Percentiles rank a stretch among this genome's conserved stretches.
Conservation (phyloP, 2,888 invertebrate species). For the Auanema sp. region DNA sequence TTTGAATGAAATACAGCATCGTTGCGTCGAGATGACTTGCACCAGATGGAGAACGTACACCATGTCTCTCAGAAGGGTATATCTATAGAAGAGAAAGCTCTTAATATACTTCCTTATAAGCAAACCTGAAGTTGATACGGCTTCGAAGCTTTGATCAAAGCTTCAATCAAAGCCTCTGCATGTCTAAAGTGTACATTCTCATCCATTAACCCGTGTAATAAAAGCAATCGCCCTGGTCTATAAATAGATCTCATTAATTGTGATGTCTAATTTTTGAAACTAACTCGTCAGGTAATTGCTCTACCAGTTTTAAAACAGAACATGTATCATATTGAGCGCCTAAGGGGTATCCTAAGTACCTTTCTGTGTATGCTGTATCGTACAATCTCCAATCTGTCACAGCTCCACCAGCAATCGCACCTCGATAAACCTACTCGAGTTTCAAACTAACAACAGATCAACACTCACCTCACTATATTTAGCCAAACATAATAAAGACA, state of each 20-base stretch:
- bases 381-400: conserved; percentile 96
- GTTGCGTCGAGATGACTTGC: conserved; percentile 96
- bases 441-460: conserved; percentile 62
- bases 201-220: conserved; percentile 89
- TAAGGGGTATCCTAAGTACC: conserved; percentile 66
- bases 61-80: conserved; percentile 94
- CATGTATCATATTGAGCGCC: conserved; percentile 72
- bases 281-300: conserved; percentile 87
- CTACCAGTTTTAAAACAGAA: conserved; percentile 81
- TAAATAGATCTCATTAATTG: conserved; percentile 18
- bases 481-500: conserved; percentile 89
- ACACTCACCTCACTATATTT: conserved; percentile 79
- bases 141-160: conserved; percentile 88
- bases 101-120: conserved; percentile 3
- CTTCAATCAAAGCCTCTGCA: conserved; percentile 85
- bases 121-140: conserved; percentile 84
- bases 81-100: conserved; percentile 68
- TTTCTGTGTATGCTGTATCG: conserved; percentile 97
- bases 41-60: conserved; percentile 80
- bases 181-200: conserved; percentile 99
- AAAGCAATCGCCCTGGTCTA: conserved; percentile 76
- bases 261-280: conserved; percentile 15
- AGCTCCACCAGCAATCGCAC: conserved; percentile 88
- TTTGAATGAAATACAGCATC: conserved; percentile 69
- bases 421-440: conserved; percentile 65